Evolutionary conservation across 1,140 invertebrate genomes (phyloP).

Genomic region (Thaumatotibia leucotreta): DNA sequence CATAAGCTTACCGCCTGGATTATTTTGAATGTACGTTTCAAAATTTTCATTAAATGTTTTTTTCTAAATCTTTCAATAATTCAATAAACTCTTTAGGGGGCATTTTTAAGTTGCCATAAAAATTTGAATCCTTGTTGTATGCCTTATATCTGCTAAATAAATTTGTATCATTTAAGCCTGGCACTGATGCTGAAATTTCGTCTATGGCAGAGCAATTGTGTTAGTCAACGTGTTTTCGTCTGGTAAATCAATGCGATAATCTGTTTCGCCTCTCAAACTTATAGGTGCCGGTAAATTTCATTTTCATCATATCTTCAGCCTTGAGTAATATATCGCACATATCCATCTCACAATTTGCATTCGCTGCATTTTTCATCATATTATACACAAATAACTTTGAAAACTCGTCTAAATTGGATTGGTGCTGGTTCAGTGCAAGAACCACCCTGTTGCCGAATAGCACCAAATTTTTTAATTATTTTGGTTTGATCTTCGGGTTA

Average conservation of each 20-base stretch:
- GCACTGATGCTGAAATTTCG: not conserved
- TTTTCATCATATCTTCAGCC: constrained; percentile 11
- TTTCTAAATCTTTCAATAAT: not conserved
- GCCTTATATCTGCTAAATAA: not conserved
- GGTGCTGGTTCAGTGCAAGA: not conserved
- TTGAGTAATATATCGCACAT: not conserved
- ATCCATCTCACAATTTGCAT: constrained; percentile 4
- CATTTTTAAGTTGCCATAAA: constrained; percentile 5
- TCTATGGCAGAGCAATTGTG: not conserved
- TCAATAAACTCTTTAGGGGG: not conserved
- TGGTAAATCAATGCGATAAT: not conserved
- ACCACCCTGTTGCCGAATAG: not conserved
- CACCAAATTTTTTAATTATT: not conserved
- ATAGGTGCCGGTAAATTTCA: not conserved
- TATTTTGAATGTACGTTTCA: not conserved
- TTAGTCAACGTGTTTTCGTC: not conserved
- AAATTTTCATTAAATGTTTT: constrained; percentile 11
- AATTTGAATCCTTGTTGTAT: not conserved
- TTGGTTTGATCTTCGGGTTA: not conserved
- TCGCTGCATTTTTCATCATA: not conserved
- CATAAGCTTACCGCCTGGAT: not conserved
- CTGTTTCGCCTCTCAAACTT: not conserved
- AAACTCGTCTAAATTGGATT: constrained; percentile 1
- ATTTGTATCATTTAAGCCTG: not conserved
- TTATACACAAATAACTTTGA: constrained; percentile 3